Percentiles rank a stretch among this genome's conserved stretches.
phyloP scores from a whole-genome alignment of 2,888 invertebrate species.

The Limnephilus auricula region DNA sequence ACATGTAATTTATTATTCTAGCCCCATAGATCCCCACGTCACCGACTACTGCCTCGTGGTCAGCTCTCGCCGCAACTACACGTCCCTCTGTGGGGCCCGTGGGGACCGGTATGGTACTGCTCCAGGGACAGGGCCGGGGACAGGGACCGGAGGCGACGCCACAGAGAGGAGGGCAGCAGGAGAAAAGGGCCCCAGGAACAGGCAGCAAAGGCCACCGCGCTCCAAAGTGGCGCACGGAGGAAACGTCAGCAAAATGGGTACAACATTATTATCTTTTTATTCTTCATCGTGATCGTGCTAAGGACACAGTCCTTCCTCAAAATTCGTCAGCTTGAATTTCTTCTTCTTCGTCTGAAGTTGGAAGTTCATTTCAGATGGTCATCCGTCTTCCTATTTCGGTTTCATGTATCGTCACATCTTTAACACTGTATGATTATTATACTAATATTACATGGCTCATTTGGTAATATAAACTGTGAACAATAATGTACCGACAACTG shows the following conservation, averaged over 20 bases:
- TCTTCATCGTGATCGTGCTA: not conserved
- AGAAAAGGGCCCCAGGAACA: not conserved
- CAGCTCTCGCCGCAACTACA: constrained; percentile 73
- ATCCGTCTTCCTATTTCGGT: too few species aligned
- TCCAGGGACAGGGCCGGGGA: not conserved
- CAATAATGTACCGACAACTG: too few species aligned
- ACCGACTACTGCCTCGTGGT: constrained; percentile 77
- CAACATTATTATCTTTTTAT: not conserved
- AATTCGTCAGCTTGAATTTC: too few species aligned
- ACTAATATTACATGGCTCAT: too few species aligned
- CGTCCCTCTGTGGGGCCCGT: constrained; percentile 75
- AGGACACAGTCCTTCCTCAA: too few species aligned
- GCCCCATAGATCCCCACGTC: constrained; percentile 74
- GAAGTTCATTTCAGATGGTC: too few species aligned
- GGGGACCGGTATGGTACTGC: constrained; percentile 46
- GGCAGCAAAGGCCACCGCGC: constrained; percentile 15
- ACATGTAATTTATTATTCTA: constrained; percentile 65
- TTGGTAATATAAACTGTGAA: too few species aligned
- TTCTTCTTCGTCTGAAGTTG: too few species aligned
- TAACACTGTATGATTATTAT: too few species aligned
- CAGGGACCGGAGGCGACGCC: not conserved
- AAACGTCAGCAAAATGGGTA: constrained; percentile 64
- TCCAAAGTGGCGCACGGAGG: not conserved
- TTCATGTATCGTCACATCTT: too few species aligned
- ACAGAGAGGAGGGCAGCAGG: not conserved